Base-by-base conservation (phyloP, 2,113 vertebrate species). In the Macheiramphus alcinus region DNA sequence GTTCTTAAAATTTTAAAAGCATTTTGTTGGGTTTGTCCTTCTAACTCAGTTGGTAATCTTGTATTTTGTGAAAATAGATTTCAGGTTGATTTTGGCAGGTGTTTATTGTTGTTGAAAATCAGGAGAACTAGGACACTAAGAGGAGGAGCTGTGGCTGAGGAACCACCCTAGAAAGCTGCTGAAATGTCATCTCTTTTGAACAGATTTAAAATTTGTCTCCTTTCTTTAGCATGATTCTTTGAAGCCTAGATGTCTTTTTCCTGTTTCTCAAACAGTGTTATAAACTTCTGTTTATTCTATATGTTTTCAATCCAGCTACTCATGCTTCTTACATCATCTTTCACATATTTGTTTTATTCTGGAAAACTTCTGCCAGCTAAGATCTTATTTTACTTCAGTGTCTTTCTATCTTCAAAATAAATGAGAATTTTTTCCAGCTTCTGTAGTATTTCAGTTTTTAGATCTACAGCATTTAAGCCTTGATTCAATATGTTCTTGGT, bases 1-100 rank as follows among this genome's bases (percentile, higher is more conserved):
- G 48, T 61, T 94, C 73, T 89, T 91, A 48, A 95, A 94, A 95
- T 81, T 94, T 93, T 84, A 84, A 92, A 86, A 92, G 47, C 52
- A 63, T 88, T 84, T 94, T 86, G 9, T 22, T 34, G 15, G 4
- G 20, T 62, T 96, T 93, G 5, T 56, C 81, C 82, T 83, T 86
- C 74, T 80, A 74, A 86, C 14, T 86, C 50, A 32, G 12, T 58
- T 36, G 55, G 20, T 86, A 96, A 86, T 62, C 45, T 86, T 90
- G 31, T 56, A 80, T 80, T 90, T 88, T 86, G 22, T 63, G 26
- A 88, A 86, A 92, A 78, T 43, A 93, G 13, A 74, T 80, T 94
- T 80, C 86, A 95, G 88, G 65, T 93, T 84, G 86, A 90, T 83
- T 91, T 82, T 94, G 56, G 27, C 74, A 88, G 78, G 53, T 96